Evolutionary conservation across 1,140 invertebrate genomes (phyloP).

Genomic region (Colletes latitarsis): DNA sequence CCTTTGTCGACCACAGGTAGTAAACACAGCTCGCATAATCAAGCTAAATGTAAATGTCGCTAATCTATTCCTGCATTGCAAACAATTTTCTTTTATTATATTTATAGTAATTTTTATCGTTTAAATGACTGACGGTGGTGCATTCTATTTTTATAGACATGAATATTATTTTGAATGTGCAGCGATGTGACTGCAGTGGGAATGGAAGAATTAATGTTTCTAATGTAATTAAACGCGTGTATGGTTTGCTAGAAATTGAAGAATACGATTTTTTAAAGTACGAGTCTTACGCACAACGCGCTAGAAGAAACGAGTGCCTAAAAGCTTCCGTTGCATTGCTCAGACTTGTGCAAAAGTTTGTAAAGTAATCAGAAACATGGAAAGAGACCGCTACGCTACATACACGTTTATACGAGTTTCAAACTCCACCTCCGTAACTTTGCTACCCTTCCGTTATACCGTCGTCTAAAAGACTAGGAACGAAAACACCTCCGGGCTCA

Average conservation of each 20-base stretch:
- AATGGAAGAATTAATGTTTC: not conserved
- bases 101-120: no score
- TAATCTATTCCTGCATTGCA: no score
- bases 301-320: conserved; percentile 42
- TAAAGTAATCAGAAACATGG: conserved; percentile 65
- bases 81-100: no score
- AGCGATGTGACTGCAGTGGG: no score
- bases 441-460: conserved; percentile 48
- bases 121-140: no score
- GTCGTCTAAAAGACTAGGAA: conserved; percentile 38
- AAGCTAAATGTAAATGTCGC: no score
- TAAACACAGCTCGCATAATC: no score
- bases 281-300: conserved; percentile 39
- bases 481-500: conserved; percentile 45
- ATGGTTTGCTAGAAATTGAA: not conserved
- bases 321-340: conserved; percentile 59
- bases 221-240: not conserved
- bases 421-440: conserved; percentile 54
- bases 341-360: conserved; percentile 50
- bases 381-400: conserved; percentile 43
- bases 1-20: no score
- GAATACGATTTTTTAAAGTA: conserved; percentile 31
- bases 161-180: no score
- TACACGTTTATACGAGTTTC: conserved; percentile 61
- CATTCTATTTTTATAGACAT: no score